Evolutionary conservation across 2,888 invertebrate genomes (phyloP).

Genomic region (Apocheima hispidaria): DNA sequence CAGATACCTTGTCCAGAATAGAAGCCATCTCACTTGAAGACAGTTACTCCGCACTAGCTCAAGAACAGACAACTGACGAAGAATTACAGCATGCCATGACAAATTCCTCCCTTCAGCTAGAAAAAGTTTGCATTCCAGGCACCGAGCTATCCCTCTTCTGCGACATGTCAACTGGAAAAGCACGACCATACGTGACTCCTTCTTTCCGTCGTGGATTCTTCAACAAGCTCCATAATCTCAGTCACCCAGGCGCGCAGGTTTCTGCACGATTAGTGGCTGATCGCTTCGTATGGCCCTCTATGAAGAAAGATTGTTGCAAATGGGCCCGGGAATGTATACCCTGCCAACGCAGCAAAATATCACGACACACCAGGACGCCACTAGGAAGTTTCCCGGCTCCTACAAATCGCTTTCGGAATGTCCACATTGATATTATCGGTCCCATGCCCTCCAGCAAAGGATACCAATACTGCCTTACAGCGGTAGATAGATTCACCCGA

Average conservation of each 20-base stretch:
- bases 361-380: neutral
- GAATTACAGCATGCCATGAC: neutral
- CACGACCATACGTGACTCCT: constrained; percentile 28
- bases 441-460: neutral
- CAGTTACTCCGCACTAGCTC: constrained; percentile 1
- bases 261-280: constrained; percentile 13
- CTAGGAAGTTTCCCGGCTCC: neutral
- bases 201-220: constrained; percentile 19
- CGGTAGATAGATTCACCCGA: neutral
- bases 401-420: neutral
- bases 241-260: constrained; percentile 24
- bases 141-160: constrained; percentile 1
- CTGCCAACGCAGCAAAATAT: constrained; percentile 5
- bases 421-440: neutral
- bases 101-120: constrained; percentile 1
- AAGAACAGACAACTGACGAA: neutral
- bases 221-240: constrained; percentile 17
- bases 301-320: constrained; percentile 9
- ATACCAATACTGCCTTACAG: neutral
- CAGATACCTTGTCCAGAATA: constrained; percentile 42
- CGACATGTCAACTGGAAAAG: constrained; percentile 13
- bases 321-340: neutral
- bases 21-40: constrained; percentile 34
- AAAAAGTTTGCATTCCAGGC: constrained; percentile 6
- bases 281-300: constrained; percentile 19